phyloP scores from a whole-genome alignment of 2,113 vertebrate genomes.

The Dicrurus megarhynchus region DNA sequence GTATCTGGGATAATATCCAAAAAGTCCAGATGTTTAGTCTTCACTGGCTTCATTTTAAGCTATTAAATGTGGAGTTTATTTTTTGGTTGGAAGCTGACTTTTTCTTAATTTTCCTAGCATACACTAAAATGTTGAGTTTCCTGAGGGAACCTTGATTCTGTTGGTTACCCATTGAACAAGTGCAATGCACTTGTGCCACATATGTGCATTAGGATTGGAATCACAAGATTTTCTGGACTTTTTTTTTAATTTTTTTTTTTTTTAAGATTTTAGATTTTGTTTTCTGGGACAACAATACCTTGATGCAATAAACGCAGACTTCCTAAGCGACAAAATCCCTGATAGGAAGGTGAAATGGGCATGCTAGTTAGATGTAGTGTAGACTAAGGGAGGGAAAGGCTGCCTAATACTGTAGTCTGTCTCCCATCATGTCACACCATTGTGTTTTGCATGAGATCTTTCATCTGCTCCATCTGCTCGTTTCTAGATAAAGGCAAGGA shows the following conservation, averaged over 20 bases:
- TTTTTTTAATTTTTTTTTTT: neutral
- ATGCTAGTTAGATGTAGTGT: neutral
- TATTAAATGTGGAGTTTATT: conserved; percentile 32
- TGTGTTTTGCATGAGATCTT: neutral
- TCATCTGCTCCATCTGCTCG: neutral
- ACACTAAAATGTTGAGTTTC: neutral
- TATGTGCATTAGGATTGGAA: neutral
- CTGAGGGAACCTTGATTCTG: neutral
- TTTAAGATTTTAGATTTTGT: neutral
- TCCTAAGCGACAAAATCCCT: neutral
- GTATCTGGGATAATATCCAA: conserved; percentile 20
- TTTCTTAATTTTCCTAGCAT: neutral
- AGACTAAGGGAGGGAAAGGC: neutral
- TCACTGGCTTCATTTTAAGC: conserved; percentile 30
- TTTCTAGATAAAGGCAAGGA: neutral
- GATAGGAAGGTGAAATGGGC: neutral
- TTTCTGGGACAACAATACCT: neutral
- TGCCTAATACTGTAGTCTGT: neutral
- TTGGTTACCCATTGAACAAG: neutral
- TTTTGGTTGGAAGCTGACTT: conserved; percentile 27
- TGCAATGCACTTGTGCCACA: neutral
- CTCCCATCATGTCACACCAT: neutral
- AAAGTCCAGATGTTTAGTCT: conserved; percentile 30
- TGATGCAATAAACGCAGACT: neutral
- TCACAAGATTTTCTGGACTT: neutral